Evolutionary conservation across 2,113 vertebrate genomes (phyloP), one percentile per base, ranked within the genome.

Genomic region (Callocephalon fimbriatum): DNA sequence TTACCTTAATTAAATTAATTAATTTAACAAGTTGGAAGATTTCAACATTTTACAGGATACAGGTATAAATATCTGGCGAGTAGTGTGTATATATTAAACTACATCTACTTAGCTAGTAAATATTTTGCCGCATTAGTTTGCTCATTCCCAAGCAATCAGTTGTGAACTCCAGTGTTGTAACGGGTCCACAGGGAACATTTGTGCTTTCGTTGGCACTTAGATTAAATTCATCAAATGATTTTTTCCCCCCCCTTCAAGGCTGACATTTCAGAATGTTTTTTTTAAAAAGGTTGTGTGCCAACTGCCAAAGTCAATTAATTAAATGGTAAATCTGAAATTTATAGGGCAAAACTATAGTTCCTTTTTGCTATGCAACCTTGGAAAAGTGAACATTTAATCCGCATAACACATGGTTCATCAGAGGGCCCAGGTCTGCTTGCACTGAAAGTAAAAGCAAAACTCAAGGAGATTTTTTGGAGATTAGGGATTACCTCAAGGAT

Each of bases 151-250:
- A 93, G 94, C 61, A 86, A 87, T 96, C 87, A 72, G n/a, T 87
- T 77, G 87, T 83, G 92, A 96, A 92, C 91, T 93, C 84, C 72
- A 56, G 48, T 50, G 81, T 94, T 78, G 79, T 95, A 79, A 95
- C 13, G 22, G 93, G 88, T 84, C 92, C 71, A 44, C 12, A 63
- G 97, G 95, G 95, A 95, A 94, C 93, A 94, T 95, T 95, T 94
- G 91, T 96, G 96, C 93, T 97, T 95, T 97, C 78, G 85, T 93
- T 97, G 96, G 94, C 96, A 94, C 92, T 93, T 94, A 54, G 88
- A 95, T 94, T 78, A 90, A 90, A 94, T 93, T 95, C 80, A 96
- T 97, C 92, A 94, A 95, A 95, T 95, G 71, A 90, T 89, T 88
- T 86, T 88, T 68, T 71, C 71, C 35, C 42, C 75, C 54, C 42